Percentiles rank a stretch among this genome's conserved stretches.
Evolutionary conservation across 2,113 vertebrate genomes (phyloP).

Genomic region (Myiagra hebetior): DNA sequence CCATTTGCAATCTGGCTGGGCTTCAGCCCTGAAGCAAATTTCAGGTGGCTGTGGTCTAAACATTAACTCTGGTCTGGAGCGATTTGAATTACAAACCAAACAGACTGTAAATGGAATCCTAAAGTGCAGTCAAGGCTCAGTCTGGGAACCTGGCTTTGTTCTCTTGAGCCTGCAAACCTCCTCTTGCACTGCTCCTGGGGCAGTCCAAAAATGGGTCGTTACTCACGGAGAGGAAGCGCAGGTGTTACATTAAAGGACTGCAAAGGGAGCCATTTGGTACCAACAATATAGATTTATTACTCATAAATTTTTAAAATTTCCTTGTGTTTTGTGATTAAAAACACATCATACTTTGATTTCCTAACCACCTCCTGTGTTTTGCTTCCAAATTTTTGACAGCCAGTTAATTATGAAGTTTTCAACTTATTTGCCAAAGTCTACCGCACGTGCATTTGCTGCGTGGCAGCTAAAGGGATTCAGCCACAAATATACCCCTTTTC

Average conservation of each 20-base stretch:
- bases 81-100: constrained; percentile 68
- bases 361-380: constrained; percentile 47
- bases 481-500: neutral
- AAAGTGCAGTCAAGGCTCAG: constrained; percentile 37
- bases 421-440: constrained; percentile 13
- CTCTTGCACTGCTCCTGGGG: constrained; percentile 13
- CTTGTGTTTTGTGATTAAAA: constrained; percentile 62
- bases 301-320: constrained; percentile 53
- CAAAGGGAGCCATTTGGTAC: constrained; percentile 51
- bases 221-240: constrained; percentile 44
- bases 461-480: neutral
- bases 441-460: neutral
- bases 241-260: constrained; percentile 62
- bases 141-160: constrained; percentile 60
- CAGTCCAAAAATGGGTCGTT: constrained; percentile 45
- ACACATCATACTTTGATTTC: constrained; percentile 59
- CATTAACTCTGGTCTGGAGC: constrained; percentile 54
- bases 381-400: constrained; percentile 57
- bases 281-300: constrained; percentile 56
- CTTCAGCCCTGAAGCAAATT: constrained; percentile 62
- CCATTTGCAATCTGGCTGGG: constrained; percentile 44
- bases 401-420: constrained; percentile 62
- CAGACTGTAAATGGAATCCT: constrained; percentile 55
- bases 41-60: constrained; percentile 66
- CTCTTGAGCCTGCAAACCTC: constrained; percentile 56